Conservation (phyloP, 2,888 invertebrate genomes). For the Craniophora ligustri region DNA sequence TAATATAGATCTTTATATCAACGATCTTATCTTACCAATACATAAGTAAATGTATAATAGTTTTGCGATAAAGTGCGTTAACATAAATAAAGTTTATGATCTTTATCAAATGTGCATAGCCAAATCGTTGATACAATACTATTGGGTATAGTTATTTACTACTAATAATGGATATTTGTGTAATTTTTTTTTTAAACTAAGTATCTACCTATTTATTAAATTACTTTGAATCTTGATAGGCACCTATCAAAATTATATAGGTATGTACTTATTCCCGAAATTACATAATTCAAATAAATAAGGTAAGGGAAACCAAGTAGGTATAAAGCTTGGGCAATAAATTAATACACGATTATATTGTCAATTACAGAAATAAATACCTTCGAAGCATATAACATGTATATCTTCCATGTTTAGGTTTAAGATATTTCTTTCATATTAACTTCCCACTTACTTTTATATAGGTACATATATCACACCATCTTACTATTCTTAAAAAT, state of each 20-base stretch:
- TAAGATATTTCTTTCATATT: too few relatives aligned
- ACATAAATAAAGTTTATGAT: constrained; percentile 20
- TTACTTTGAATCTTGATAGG: too few relatives aligned
- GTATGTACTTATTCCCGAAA: not conserved
- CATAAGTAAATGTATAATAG: constrained; percentile 30
- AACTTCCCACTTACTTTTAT: too few relatives aligned
- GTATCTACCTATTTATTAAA: too few relatives aligned
- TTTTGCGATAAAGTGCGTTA: constrained; percentile 34
- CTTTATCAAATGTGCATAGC: constrained; percentile 14
- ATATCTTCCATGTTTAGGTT: too few relatives aligned
- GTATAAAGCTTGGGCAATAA: constrained; percentile 15
- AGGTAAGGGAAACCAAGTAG: constrained; percentile 16
- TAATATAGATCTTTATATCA: not conserved
- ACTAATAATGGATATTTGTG: too few relatives aligned
- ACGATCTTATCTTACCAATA: constrained; percentile 32
- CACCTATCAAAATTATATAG: constrained; percentile 9
- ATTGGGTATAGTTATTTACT: constrained; percentile 21
- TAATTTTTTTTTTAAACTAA: too few relatives aligned
- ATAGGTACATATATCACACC: too few relatives aligned
- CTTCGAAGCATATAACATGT: not conserved
- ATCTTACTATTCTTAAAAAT: too few relatives aligned
- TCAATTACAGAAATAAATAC: constrained; percentile 2
- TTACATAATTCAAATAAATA: constrained; percentile 20
- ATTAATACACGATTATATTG: constrained; percentile 20
- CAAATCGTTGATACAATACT: constrained; percentile 7